Conservation (phyloP, 2,797 vertebrate species). For the Arrhamphus sclerolepis region DNA sequence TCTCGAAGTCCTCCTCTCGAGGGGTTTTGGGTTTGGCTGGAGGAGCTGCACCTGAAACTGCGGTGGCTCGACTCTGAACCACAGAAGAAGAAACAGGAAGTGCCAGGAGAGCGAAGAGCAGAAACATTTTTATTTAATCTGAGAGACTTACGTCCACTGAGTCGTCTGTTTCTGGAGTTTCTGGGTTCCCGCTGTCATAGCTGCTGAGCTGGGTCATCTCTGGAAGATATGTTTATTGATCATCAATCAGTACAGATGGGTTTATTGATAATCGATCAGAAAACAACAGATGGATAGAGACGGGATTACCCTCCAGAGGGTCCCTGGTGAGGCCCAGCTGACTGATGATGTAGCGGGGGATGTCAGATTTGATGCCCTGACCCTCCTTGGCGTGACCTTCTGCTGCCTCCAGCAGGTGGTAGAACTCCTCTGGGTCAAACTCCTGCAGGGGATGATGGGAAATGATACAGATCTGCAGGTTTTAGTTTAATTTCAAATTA, state of each 20-base stretch:
- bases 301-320: constrained; percentile 88
- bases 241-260: too few relatives aligned
- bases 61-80: constrained; percentile 81
- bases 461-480: background rate
- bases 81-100: constrained; percentile 4
- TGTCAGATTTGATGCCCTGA: constrained; percentile 95
- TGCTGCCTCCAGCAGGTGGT: constrained; percentile 95
- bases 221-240: constrained; percentile 43
- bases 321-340: constrained; percentile 97
- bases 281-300: background rate
- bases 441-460: constrained; percentile 85
- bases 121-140: background rate
- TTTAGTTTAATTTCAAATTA: background rate
- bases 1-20: constrained; percentile 95
- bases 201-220: constrained; percentile 98
- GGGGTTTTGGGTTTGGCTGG: constrained; percentile 85
- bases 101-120: background rate
- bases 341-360: constrained; percentile 97
- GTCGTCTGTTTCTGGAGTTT: constrained; percentile 94
- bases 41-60: constrained; percentile 75
- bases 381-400: constrained; percentile 97
- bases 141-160: constrained; percentile 86
- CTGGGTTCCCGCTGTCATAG: constrained; percentile 90
- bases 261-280: background rate
- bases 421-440: constrained; percentile 98